Evolutionary conservation across 2,888 invertebrate genomes (phyloP), one percentile per base, ranked within the genome.

Genomic region (Aleiodes leptofemur): DNA sequence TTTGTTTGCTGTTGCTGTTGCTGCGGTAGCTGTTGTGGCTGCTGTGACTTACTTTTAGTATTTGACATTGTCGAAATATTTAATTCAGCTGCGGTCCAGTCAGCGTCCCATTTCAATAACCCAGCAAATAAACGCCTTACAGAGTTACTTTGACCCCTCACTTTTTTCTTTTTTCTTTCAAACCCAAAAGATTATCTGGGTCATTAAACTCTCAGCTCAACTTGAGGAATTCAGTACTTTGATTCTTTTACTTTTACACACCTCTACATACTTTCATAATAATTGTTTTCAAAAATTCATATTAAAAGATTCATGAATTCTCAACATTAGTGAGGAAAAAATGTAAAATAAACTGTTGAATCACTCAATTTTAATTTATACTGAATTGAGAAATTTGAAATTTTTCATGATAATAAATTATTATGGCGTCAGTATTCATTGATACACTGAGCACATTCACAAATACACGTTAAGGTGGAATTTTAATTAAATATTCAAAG

Each of bases 21-120:
- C 69, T 78, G 81, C 34, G 74, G 80, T 48, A 77, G 83, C 74
- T 75, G 80, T 71, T 78, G 83, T 69, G 75, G 79, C 79, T 82
- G 82, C 82, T 86, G 86, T 78, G 84, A 82, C 84, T 89, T 89
- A 81, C 82, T 88, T 89, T 88, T 89, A 11, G 64, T 64, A 86
- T 87, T 88, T 86, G 88, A 89, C 89, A 89, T 89, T 82, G 88
- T 86, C 85, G 72, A 64, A 43, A 43, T 43, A 43, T 9, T 23
- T 85, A 83, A 85, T 86, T 88, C 86, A 87, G 84, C 86, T 85
- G 82, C 84, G 84, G 87, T 85, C 84, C 83, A 82, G 79, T 80
- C 81, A 83, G 84, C 84, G 87, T 87, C 84, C 88, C 88, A 88
- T 88, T 72, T 55, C 72, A 72, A 34, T 64, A 48, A 71, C 68